A percentile compares a stretch with the other conserved stretches of the same genome.
These are phyloP conservation scores for Cyclophora punctaria DNA, from an alignment of 2,888 invertebrate species.

Conservation along the genomic window DNA sequence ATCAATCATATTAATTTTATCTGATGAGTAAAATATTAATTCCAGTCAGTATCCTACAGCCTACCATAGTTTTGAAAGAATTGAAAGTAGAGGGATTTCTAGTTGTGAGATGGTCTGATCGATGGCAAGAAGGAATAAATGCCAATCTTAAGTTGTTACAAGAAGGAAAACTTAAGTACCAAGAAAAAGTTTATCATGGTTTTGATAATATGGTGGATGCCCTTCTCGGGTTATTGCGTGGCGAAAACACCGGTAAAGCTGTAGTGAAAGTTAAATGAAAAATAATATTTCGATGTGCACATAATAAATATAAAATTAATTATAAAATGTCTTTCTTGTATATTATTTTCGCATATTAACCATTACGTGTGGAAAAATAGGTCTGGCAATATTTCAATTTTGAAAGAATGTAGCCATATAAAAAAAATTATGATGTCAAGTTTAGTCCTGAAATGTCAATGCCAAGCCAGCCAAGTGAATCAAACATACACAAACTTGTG, in stretches of 20 bases:
- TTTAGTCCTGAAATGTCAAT: too few species aligned
- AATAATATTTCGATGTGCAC: not conserved
- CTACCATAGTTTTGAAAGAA: conserved; percentile 75
- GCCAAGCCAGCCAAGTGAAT: too few species aligned
- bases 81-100: conserved; percentile 81
- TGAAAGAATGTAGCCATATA: too few species aligned
- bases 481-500: too few species aligned
- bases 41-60: conserved; percentile 70
- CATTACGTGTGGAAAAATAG: too few species aligned
- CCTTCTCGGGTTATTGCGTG: conserved; percentile 77
- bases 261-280: conserved; percentile 66
- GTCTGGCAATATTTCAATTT: too few species aligned
- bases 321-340: too few species aligned
- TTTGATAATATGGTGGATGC: conserved; percentile 84
- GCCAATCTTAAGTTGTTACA: conserved; percentile 78
- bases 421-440: too few species aligned
- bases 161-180: conserved; percentile 81
- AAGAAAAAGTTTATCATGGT: conserved; percentile 81
- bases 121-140: conserved; percentile 78
- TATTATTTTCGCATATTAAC: too few species aligned
- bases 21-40: not conserved
- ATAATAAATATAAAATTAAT: too few species aligned
- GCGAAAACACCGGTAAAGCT: conserved; percentile 82
- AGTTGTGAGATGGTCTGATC: conserved; percentile 71
- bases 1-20: too few species aligned